phyloP scores from a whole-genome alignment of 2,797 vertebrate genomes.

The Periparus ater region DNA sequence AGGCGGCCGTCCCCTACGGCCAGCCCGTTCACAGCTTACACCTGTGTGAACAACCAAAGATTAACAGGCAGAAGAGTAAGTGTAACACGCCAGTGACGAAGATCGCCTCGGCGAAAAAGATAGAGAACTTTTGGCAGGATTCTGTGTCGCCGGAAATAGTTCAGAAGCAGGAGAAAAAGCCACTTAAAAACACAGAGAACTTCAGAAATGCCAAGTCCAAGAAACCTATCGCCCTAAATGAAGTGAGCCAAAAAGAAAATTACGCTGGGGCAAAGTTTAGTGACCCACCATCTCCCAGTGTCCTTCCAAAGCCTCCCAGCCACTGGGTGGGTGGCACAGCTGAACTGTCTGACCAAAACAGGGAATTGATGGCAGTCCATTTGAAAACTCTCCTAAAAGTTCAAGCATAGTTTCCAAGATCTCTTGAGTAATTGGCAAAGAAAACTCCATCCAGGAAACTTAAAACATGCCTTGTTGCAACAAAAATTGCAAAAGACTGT shows the following conservation, averaged over 20 bases:
- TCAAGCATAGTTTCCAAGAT: constrained; percentile 71
- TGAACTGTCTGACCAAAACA: constrained; percentile 79
- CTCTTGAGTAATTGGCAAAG: constrained; percentile 30
- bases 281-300: constrained; percentile 92
- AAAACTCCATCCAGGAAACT: constrained; percentile 63
- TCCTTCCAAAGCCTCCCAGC: constrained; percentile 92
- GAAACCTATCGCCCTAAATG: constrained; percentile 61
- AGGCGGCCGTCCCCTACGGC: constrained; percentile 64
- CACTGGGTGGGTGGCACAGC: constrained; percentile 88
- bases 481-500: constrained; percentile 73
- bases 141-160: constrained; percentile 53
- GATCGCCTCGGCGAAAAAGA: constrained; percentile 74
- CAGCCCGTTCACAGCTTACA: constrained; percentile 75
- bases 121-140: constrained; percentile 78
- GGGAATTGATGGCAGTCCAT: constrained; percentile 89
- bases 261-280: constrained; percentile 95
- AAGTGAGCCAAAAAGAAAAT: constrained; percentile 86
- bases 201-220: constrained; percentile 67
- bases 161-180: constrained; percentile 79
- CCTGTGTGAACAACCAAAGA: constrained; percentile 80
- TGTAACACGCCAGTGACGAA: constrained; percentile 67
- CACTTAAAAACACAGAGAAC: constrained; percentile 78
- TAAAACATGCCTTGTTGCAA: constrained; percentile 78
- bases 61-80: constrained; percentile 78
- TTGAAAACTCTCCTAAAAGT: constrained; percentile 94